These are phyloP conservation scores for Trochalopteron elliotii DNA, from an alignment of 2,113 vertebrate species.

Conservation along the genomic window DNA sequence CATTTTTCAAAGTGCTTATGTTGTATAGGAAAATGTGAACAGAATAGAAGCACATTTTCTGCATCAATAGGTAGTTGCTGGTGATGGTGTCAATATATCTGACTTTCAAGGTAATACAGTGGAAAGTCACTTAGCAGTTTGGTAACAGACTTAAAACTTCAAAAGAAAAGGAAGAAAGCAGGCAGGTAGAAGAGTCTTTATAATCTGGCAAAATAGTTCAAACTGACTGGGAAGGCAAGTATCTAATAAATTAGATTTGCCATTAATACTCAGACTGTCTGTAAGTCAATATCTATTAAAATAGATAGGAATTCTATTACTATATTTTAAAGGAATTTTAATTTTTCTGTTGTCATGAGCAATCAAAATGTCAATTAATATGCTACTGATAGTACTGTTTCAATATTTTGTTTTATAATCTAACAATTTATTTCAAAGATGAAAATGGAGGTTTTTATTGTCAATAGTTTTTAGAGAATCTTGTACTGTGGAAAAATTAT, in stretches of 20 bases:
- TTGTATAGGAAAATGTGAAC: not conserved
- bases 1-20: not conserved
- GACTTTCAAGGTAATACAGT: not conserved
- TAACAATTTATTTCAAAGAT: not conserved
- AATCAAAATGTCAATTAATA: not conserved
- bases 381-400: not conserved
- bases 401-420: not conserved
- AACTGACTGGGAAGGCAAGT: not conserved
- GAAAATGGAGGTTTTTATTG: accelerated
- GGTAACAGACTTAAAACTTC: not conserved
- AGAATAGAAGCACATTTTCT: not conserved
- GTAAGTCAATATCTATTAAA: not conserved
- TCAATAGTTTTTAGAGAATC: not conserved
- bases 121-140: not conserved
- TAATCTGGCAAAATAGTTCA: not conserved
- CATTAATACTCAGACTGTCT: not conserved
- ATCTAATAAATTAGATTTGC: not conserved
- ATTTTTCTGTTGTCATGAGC: not conserved
- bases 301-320: too few species aligned
- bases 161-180: not conserved
- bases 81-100: not conserved
- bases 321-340: too few species aligned
- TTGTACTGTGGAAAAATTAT: not conserved
- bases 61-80: not conserved
- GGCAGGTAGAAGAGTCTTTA: not conserved